Base-by-base conservation (phyloP, 2,113 vertebrate genomes). In the Syngnathus typhle region DNA sequence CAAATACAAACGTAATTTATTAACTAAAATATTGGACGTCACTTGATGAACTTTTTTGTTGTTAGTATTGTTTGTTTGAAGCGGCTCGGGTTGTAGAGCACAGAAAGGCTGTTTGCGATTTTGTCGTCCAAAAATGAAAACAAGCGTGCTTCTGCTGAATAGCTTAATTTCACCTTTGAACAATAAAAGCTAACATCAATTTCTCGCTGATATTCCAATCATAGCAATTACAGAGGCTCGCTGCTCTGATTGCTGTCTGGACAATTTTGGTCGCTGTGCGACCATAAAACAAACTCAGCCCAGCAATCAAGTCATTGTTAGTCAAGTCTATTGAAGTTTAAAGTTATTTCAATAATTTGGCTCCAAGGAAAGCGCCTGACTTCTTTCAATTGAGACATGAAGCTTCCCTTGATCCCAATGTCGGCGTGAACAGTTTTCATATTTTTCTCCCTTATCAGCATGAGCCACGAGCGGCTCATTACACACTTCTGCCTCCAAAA, bases 401-500 rank as follows among this genome's bases (percentile, higher is more conserved):
- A 78, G 79, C 75, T 82, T 77, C 62, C 61, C 54, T 74, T 73
- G 82, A 47, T 75, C 74, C 68, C 80, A 76, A 84, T 83, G 78
- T 75, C 64, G 41, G 61, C 76, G 85, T 84, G 84, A 84, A 74
- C 72, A 80, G 80, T 82, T 77, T 76, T 77, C 54, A 77, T 65
- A 76, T 54, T 69, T 66, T 67, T 70, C 63, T 67, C 56, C 12
- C 75, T 78, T 79, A 79, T 85, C 84, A 79, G 73, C 66, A 65
- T 52, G 68, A 82, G 77, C 75, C 78, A 85, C 77, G 68, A 1
- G 60, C 73, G 76, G 73, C 86, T 85, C 80, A 86, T 85, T 85
- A 82, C 52, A 61, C 41, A 39, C 69, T 62, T 65, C 67, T 68
- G 70, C 65, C 41, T 62, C 13, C 2, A 16, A 62, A 62, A 62